Evolutionary conservation across 1,140 invertebrate species (phyloP).

Genomic region (Orius laevigatus): DNA sequence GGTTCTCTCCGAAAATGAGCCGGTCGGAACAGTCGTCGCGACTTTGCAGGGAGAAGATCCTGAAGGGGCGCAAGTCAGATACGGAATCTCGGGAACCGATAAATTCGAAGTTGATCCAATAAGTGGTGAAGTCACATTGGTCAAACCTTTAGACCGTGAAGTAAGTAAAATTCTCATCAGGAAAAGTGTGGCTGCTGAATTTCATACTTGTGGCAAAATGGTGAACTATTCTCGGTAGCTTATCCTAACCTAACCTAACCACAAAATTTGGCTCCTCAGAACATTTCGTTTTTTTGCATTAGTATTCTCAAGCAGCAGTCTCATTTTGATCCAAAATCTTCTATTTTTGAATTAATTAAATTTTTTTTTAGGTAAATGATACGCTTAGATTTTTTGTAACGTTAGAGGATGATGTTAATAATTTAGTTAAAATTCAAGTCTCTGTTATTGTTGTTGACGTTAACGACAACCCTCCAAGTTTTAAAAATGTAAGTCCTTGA

Average conservation of each 20-base stretch:
- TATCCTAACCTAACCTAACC: too few species aligned
- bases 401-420: slow-evolving; percentile 63
- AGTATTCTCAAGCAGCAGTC: background rate
- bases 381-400: slow-evolving; percentile 58
- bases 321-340: background rate
- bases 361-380: slow-evolving; percentile 42
- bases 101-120: slow-evolving; percentile 54
- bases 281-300: too few species aligned
- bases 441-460: slow-evolving; percentile 72
- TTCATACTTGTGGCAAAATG: too few species aligned
- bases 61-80: slow-evolving; percentile 50
- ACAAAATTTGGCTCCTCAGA: too few species aligned
- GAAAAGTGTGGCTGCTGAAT: too few species aligned
- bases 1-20: slow-evolving; percentile 55
- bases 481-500: slow-evolving; percentile 48
- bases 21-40: slow-evolving; percentile 58
- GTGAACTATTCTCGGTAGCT: too few species aligned
- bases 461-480: slow-evolving; percentile 74
- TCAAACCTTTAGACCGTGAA: slow-evolving; percentile 65
- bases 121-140: slow-evolving; percentile 61
- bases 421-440: slow-evolving; percentile 57
- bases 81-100: slow-evolving; percentile 64
- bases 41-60: slow-evolving; percentile 62
- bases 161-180: too few species aligned
- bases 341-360: background rate